Base-by-base conservation (phyloP, 23 tunicate genomes). In the Trididemnum clinides region DNA sequence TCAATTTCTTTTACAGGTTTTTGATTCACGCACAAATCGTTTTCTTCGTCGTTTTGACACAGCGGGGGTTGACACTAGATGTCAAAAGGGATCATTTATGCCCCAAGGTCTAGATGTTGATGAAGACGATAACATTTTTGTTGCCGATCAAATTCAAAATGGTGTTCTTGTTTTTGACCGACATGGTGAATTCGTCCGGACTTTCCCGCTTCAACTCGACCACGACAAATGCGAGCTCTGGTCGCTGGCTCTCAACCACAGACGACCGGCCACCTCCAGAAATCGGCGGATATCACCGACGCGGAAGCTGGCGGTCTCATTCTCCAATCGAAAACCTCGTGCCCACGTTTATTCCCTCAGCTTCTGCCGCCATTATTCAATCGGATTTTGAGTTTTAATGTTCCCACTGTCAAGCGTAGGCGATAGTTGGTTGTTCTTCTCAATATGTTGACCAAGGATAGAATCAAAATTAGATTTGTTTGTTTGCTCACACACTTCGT, bases 91-190 rank as follows among this genome's bases (percentile, higher is more conserved):
- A 2, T 81, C 91, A 0, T 34, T 92, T 39, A 0, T 83, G 80
- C 97, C 97, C 7, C 97, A 92, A 87, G 97, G 97, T 30, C 28
- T 92, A 12, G 82, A 82, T 51, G 38, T 78, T 44, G 97, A 92
- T 65, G 97, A 92, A 69, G 85, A 87, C 65, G 97, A 92, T 76
- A 87, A 87, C 82, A 66, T 87, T 3, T 73, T 92, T 30, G 97
- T 92, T 20, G 90, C 62, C 15, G 87, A 92, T 51, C 86, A 83
- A 38, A 33, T 66, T 35, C 51, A 87, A 28, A 87, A 77, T 34
- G 71, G 86, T 5, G 57, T 92, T 0, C 58, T 64, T 1, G 10
- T 92, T 20, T 92, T 92, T 32, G 97, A 92, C 39, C 69, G 64
- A 15, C 81, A 92, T 32, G 97, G 97, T 2, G 82, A 77, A 76